These are phyloP conservation scores for Brachystomella parvula DNA, from an alignment of 1,140 invertebrate genomes.

Conservation along the genomic window DNA sequence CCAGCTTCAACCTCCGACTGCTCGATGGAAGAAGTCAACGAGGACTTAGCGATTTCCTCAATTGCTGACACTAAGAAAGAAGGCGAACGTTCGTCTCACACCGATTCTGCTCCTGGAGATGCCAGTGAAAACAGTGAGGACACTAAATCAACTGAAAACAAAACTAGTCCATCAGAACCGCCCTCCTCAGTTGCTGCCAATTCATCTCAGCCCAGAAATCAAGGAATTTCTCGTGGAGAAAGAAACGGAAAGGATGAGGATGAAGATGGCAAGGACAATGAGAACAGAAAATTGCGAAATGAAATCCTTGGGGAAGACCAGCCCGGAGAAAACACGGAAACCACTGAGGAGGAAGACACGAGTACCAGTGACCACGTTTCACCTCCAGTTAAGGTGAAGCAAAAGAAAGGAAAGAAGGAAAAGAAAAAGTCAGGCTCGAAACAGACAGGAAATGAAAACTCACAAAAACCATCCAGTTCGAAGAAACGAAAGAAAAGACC, in stretches of 20 bases:
- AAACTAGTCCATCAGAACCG: neutral
- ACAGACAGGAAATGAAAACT: neutral
- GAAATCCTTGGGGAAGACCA: neutral
- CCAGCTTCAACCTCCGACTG: neutral
- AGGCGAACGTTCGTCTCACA: neutral
- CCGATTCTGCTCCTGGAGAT: neutral
- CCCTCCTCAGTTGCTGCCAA: no score
- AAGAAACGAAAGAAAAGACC: slow-evolving; percentile 16
- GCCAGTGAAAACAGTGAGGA: neutral
- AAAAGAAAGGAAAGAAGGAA: neutral
- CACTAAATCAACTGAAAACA: neutral
- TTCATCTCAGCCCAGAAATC: neutral
- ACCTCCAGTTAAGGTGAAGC: neutral
- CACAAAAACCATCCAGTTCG: neutral
- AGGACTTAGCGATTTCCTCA: neutral
- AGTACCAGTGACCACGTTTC: neutral
- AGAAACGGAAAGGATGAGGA: slow-evolving; percentile 8
- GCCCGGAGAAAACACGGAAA: neutral
- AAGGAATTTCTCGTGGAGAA: neutral
- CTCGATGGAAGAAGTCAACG: neutral
- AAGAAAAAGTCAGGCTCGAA: neutral
- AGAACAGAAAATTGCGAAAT: neutral
- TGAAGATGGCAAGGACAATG: slow-evolving; percentile 12
- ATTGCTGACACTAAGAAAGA: neutral
- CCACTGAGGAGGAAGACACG: slow-evolving; percentile 10